These are phyloP conservation scores for Sigmodon hispidus DNA, from an alignment of 2,113 vertebrate species.

Conservation along the genomic window DNA sequence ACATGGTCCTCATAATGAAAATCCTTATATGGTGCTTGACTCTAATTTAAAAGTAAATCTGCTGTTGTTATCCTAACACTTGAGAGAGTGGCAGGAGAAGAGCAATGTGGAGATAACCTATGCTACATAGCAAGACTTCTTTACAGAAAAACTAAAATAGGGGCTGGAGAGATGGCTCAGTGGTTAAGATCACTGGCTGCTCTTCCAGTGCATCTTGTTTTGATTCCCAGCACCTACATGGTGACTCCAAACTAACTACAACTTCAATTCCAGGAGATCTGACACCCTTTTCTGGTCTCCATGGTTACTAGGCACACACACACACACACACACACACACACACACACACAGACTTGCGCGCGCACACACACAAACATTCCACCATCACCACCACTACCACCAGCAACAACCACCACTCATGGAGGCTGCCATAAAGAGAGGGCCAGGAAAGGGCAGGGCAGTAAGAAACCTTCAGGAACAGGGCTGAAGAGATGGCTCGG, in stretches of 20 bases:
- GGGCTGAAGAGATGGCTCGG: not conserved
- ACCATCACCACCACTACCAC: not conserved
- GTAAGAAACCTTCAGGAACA: not conserved
- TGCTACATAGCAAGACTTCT: not conserved
- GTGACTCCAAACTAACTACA: not conserved
- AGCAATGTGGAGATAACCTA: not conserved
- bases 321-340: not conserved
- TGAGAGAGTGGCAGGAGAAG: not conserved
- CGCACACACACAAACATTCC: not conserved
- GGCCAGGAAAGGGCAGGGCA: not conserved
- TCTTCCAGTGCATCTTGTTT: not conserved
- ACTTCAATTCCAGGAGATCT: not conserved
- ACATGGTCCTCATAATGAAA: not conserved
- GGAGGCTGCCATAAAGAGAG: not conserved
- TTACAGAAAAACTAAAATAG: not conserved
- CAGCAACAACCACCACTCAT: not conserved
- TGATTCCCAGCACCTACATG: not conserved
- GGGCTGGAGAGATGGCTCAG: not conserved
- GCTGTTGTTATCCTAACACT: not conserved
- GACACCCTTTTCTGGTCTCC: not conserved
- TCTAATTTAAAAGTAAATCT: not conserved
- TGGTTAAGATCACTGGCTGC: not conserved
- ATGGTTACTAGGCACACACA: not conserved
- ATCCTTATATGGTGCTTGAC: not conserved
- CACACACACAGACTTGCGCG: not conserved